phyloP scores from a whole-genome alignment of 2,888 invertebrate genomes.

The Trichacis sp. region DNA sequence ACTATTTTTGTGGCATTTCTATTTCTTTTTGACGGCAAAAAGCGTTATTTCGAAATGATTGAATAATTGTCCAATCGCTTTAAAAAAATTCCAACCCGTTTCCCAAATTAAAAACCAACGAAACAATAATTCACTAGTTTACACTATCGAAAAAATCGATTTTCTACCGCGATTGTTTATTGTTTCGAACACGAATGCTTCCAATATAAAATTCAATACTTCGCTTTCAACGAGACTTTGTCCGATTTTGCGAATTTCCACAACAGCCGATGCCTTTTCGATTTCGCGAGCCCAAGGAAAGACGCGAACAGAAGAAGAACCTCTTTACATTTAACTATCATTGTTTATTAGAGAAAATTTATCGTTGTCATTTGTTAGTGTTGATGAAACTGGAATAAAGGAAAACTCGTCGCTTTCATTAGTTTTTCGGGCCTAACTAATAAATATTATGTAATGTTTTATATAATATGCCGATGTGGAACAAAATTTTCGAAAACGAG shows the following conservation, averaged over 20 bases:
- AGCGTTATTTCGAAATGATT: no score
- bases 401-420: background rate
- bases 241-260: slow-evolving; percentile 34
- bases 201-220: no score
- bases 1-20: no score
- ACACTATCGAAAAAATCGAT: no score
- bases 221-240: slow-evolving; percentile 50
- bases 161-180: no score
- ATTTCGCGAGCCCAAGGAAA: background rate
- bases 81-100: no score
- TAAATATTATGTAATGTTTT: background rate
- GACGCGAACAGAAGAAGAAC: background rate
- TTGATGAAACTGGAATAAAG: background rate
- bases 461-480: background rate
- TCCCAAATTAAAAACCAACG: no score
- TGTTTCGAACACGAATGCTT: no score
- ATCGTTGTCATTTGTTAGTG: background rate
- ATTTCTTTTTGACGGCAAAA: no score
- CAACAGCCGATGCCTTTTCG: slow-evolving; percentile 31
- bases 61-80: no score
- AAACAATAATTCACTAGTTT: no score
- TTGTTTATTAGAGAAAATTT: background rate
- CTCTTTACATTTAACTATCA: background rate
- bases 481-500: no score
- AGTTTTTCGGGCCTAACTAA: background rate